Conservation (phyloP, 2,113 vertebrate genomes). For the Paradisaea rubra region DNA sequence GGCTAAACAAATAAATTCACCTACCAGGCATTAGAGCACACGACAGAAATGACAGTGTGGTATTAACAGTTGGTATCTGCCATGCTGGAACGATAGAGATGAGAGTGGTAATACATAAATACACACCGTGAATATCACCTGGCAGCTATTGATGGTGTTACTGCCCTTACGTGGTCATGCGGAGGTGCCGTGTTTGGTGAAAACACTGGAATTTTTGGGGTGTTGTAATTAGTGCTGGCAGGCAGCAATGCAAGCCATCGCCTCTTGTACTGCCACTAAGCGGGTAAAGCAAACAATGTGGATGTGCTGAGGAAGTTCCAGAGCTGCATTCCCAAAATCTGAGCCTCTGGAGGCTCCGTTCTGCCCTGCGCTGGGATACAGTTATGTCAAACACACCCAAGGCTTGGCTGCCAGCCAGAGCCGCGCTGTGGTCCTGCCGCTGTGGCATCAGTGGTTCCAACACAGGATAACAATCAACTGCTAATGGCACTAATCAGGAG, state of each 20-base stretch:
- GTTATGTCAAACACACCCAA: not conserved
- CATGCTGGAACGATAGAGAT: not conserved
- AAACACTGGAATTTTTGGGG: not conserved
- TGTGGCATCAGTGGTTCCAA: not conserved
- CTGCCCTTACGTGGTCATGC: not conserved
- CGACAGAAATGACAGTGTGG: not conserved
- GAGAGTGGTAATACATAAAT: not conserved
- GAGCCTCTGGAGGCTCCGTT: not conserved
- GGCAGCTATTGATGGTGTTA: not conserved
- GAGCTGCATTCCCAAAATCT: not conserved
- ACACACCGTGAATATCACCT: not conserved
- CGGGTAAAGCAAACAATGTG: accelerated
- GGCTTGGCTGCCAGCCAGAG: conserved; percentile 32
- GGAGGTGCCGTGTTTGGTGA: not conserved
- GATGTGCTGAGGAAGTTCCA: not conserved
- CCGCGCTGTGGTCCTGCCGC: not conserved
- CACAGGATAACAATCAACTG: conserved; percentile 33
- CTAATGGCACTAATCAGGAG: conserved; percentile 63
- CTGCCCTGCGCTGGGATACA: not conserved
- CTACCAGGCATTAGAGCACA: not conserved
- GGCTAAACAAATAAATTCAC: not conserved
- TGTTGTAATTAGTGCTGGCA: not conserved
- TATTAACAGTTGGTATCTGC: not conserved
- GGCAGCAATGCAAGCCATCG: not conserved
- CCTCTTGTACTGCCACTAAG: not conserved